Percentiles rank a stretch among this genome's conserved stretches.
Conservation (phyloP, 2,888 invertebrate genomes). For the Lasioglossum villosulum region DNA sequence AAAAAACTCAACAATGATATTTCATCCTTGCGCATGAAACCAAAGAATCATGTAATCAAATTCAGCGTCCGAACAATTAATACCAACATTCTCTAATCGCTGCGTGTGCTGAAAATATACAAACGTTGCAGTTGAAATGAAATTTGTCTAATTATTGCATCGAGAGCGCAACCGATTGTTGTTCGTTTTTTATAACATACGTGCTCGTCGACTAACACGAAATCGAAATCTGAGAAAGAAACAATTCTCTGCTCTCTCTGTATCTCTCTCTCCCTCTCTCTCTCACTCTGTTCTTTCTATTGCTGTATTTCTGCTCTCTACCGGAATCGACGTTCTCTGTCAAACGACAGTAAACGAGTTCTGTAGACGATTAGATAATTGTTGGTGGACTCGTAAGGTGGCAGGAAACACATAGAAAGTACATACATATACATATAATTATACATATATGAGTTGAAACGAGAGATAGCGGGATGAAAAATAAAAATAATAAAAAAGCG, state of each 20-base stretch:
- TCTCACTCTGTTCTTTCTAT: constrained; percentile 15
- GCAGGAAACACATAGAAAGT: constrained; percentile 2
- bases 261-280: constrained; percentile 22
- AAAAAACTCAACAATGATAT: constrained; percentile 9
- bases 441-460: background rate
- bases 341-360: background rate
- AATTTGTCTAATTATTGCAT: background rate
- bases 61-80: background rate
- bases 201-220: constrained; percentile 27
- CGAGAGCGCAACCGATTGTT: constrained; percentile 1
- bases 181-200: background rate
- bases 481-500: constrained; percentile 10
- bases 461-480: constrained; percentile 18
- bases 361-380: constrained; percentile 33
- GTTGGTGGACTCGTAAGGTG: constrained; percentile 19
- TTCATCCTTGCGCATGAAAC: constrained; percentile 26
- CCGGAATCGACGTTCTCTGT: constrained; percentile 19
- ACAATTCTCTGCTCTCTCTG: background rate
- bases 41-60: background rate
- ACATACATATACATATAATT: background rate
- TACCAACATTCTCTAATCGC: background rate
- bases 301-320: constrained; percentile 41
- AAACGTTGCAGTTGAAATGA: background rate
- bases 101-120: background rate
- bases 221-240: background rate